These are phyloP conservation scores for Chloebia gouldiae DNA, from an alignment of 2,113 vertebrate genomes.

Conservation along the genomic window DNA sequence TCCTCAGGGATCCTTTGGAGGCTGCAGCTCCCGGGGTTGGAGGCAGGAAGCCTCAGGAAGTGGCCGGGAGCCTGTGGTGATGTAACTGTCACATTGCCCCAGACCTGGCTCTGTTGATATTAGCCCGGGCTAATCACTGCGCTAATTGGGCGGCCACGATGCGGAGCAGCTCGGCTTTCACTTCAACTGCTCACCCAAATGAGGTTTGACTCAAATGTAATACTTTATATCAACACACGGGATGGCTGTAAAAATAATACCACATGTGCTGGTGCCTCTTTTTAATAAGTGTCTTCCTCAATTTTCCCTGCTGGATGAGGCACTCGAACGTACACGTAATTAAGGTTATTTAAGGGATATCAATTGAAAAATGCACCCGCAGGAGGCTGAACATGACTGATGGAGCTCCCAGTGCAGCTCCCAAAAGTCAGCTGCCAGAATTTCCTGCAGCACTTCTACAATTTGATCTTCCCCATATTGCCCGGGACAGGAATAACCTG, in stretches of 20 bases:
- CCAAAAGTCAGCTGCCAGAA: background rate
- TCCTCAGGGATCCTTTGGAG: background rate
- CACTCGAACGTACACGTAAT: conserved; percentile 68
- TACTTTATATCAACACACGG: conserved; percentile 82
- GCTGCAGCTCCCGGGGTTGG: background rate
- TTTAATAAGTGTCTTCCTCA: conserved; percentile 85
- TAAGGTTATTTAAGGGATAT: conserved; percentile 76
- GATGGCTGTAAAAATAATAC: conserved; percentile 81
- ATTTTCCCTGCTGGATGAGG: conserved; percentile 76
- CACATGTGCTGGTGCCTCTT: conserved; percentile 76
- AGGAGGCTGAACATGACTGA: conserved; percentile 41
- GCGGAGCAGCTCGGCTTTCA: conserved; percentile 74
- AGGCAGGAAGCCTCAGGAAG: conserved; percentile 41
- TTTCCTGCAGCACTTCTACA: background rate
- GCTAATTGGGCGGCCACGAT: conserved; percentile 75
- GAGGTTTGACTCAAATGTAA: conserved; percentile 83
- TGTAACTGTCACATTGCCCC: conserved; percentile 71
- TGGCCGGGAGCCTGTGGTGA: conserved; percentile 50
- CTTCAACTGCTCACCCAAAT: conserved; percentile 78
- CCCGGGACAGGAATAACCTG: background rate
- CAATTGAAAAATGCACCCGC: conserved; percentile 62
- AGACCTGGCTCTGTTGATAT: conserved; percentile 75
- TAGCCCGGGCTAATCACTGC: conserved; percentile 78
- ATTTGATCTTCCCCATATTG: background rate
- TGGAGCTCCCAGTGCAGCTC: background rate